Base-by-base conservation (phyloP, 1,140 invertebrate genomes). In the Meteorus sp. region DNA sequence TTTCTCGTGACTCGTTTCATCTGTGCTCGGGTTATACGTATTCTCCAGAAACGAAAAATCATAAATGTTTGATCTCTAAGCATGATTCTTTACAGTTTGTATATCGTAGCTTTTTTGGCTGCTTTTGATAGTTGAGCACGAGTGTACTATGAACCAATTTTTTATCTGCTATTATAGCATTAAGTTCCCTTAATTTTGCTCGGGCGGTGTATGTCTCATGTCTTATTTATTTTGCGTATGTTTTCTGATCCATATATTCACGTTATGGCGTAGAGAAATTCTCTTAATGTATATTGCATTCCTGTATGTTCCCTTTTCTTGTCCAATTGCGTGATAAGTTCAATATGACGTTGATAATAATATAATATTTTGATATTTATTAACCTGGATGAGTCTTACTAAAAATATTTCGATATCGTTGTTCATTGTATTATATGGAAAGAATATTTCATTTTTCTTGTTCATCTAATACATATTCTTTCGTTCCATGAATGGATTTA, bases 191-290 rank as follows among this genome's bases (percentile, higher is more conserved):
- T 73, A 63, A 78, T 77, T 75, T 70, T 77, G 75, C 75, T 79
- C 77, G 70, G 77, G 77, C 74, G 69, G 71, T 72, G 75, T 80
- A 74, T 77, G 78, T 76, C 76, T 79, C 78, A 80, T 79, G 77
- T 78, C 76, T 74, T 73, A 75, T 71, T 72, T 76, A 63, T 68
- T 77, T 61, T 63, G 63, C 63, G 45, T 59, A 63, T 61, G 47
- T 70, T 63, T 65, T 55, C 70, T 72, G 71, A 62, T 73, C 66
- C 44, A 68, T 65, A 66, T 62, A 48, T 25, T 48, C 13, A n/a
- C n/a, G 17, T 48, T 48, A 25, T 25, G 27, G 13, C 9, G 22
- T 48, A 48, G 25, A 27, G 17, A 45, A n/a, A 22, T n/a, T 48
- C 11, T 48, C 22, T 48, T 13, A 48, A 1, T 48, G 9, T 48